Base-by-base conservation (phyloP, 2,113 vertebrate species). In the Macquaria australasica region DNA sequence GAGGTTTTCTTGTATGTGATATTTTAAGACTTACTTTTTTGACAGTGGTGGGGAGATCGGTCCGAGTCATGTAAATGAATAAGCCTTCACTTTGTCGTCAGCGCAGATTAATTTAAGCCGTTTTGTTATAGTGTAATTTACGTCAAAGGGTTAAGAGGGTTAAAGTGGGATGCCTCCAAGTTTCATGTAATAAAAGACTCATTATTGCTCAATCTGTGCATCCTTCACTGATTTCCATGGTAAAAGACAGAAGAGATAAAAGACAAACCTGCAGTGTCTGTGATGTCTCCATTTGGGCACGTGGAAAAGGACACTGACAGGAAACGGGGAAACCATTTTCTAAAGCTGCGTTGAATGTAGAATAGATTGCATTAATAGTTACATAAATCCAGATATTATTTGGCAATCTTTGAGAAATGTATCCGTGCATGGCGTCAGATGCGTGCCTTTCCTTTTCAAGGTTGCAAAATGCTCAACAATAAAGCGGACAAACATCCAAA, bases 51-150 rank as follows among this genome's bases (percentile, higher is more conserved):
- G 5, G 3, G 25, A 48, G 59, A 73, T 72, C 45, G 23, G 20
- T 73, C 53, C 11, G n/a, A 70, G 9, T 85, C 69, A 68, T 77
- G 56, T 66, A 25, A 58, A 71, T 45, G 1, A 79, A 50, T 67
- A 83, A 87, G 79, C 71, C 82, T 88, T 69, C 41, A 79, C 64
- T 78, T 87, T 48, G 75, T 76, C 84, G 37, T 89, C 86, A 89
- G 34, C 11, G 59, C 73, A 88, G 89, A 91, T 91, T 90, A 87
- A 88, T 89, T 73, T 86, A 93, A 94, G 81, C 85, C 60, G 60
- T 91, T 77, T 75, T 79, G 60, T 70, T 74, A 28, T 68, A 50
- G 16, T 85, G 59, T 77, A 77, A 83, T 84, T 85, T 91, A 53
- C 91, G 85, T 92, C 87, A 88, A 90, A 69, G 77, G 25, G n/a